Percentiles rank a stretch among this genome's conserved stretches.
Evolutionary conservation across 2,888 invertebrate genomes (phyloP).

Genomic region (Stictocephala bisonia): DNA sequence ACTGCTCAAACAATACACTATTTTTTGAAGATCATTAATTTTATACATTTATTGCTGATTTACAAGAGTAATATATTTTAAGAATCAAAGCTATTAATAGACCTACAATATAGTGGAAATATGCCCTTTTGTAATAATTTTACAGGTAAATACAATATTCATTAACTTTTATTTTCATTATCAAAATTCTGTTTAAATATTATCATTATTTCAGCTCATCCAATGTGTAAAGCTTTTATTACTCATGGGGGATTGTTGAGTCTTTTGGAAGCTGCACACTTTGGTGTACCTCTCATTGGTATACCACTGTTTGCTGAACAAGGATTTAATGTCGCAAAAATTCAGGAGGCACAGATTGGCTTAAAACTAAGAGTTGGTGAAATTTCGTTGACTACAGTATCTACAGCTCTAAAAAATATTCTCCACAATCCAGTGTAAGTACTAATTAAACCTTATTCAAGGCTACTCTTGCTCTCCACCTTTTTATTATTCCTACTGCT

Average conservation of each 20-base stretch:
- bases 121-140: too few relatives aligned
- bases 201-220: background rate
- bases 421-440: background rate
- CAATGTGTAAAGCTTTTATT: background rate
- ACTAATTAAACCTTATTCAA: too few relatives aligned
- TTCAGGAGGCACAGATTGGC: background rate
- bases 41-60: too few relatives aligned
- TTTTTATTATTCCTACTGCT: too few relatives aligned
- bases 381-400: background rate
- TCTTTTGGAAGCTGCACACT: background rate
- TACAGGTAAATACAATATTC: too few relatives aligned
- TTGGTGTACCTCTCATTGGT: background rate
- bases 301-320: background rate
- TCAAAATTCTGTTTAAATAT: background rate
- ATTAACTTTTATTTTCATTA: background rate
- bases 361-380: background rate
- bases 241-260: background rate
- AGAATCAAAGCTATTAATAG: too few relatives aligned
- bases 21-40: too few relatives aligned
- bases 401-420: background rate
- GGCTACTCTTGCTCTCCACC: too few relatives aligned
- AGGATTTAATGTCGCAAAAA: background rate
- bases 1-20: too few relatives aligned
- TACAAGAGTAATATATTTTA: too few relatives aligned
- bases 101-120: too few relatives aligned